Percentiles rank a stretch among this genome's conserved stretches.
Conservation (phyloP, 2,797 vertebrate genomes). For the Ceyx erithaca region DNA sequence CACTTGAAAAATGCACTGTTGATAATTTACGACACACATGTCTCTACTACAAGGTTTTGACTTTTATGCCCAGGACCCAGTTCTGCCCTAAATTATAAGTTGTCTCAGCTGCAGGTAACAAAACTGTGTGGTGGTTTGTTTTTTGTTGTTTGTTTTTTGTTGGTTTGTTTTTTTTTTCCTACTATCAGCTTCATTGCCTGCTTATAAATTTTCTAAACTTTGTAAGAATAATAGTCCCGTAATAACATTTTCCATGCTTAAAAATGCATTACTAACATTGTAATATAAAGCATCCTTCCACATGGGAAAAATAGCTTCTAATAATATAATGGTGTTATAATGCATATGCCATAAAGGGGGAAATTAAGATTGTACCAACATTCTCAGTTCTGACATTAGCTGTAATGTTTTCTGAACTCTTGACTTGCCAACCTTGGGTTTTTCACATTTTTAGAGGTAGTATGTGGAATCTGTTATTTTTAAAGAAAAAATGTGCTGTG, state of each 20-base stretch:
- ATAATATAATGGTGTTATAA: background rate
- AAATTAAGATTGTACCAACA: background rate
- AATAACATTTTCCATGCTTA: background rate
- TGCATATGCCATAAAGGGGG: background rate
- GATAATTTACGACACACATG: background rate
- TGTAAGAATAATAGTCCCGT: background rate
- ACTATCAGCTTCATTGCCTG: background rate
- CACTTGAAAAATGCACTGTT: background rate
- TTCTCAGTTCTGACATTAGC: background rate
- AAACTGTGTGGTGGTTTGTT: background rate
- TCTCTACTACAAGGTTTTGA: background rate
- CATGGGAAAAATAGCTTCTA: background rate
- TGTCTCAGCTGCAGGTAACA: background rate
- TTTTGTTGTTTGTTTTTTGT: no score
- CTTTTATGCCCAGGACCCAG: background rate
- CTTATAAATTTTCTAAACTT: background rate
- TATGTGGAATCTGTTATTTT: background rate
- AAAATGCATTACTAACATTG: background rate
- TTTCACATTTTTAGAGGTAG: background rate
- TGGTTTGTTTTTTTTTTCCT: background rate
- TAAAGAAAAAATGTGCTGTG: background rate
- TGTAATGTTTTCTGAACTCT: background rate
- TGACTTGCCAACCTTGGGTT: background rate
- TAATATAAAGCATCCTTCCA: background rate
- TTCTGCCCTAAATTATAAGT: background rate